Conservation (phyloP, 2,797 vertebrate genomes). For the Gambusia yucatana region DNA sequence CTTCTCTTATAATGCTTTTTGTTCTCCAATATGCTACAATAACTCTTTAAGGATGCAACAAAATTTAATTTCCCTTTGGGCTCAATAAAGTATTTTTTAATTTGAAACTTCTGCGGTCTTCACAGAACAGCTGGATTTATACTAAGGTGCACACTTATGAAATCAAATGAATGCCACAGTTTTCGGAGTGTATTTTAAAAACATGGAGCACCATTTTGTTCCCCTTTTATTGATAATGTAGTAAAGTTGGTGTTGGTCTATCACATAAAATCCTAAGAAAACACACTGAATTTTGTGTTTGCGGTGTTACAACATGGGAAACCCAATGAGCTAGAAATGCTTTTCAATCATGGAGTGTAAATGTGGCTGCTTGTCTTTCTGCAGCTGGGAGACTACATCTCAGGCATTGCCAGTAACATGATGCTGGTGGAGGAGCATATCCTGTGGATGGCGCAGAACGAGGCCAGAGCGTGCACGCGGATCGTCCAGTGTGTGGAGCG, state of each 20-base stretch:
- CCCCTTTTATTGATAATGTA: background rate
- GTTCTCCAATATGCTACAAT: background rate
- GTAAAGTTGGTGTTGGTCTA: background rate
- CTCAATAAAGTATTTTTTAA: no score
- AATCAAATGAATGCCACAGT: background rate
- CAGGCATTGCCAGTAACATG: conserved; percentile 90
- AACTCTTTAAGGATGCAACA: no score
- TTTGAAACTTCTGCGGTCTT: background rate
- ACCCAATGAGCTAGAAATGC: background rate
- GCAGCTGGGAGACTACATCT: conserved; percentile 86
- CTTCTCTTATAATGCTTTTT: no score
- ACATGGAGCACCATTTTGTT: background rate
- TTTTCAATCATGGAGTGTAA: background rate
- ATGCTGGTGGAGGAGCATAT: conserved; percentile 91
- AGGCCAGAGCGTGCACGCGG: conserved; percentile 88
- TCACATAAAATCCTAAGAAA: background rate
- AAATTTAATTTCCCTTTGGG: no score
- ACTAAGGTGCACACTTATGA: background rate
- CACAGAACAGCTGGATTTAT: background rate
- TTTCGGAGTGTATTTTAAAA: background rate
- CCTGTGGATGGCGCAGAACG: conserved; percentile 92
- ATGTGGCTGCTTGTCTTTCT: conserved; percentile 25
- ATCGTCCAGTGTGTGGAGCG: conserved; percentile 90
- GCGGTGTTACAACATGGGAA: background rate
- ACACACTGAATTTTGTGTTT: background rate